These are phyloP conservation scores for Brachylomia viminalis DNA, from an alignment of 2,888 invertebrate genomes.

Conservation along the genomic window DNA sequence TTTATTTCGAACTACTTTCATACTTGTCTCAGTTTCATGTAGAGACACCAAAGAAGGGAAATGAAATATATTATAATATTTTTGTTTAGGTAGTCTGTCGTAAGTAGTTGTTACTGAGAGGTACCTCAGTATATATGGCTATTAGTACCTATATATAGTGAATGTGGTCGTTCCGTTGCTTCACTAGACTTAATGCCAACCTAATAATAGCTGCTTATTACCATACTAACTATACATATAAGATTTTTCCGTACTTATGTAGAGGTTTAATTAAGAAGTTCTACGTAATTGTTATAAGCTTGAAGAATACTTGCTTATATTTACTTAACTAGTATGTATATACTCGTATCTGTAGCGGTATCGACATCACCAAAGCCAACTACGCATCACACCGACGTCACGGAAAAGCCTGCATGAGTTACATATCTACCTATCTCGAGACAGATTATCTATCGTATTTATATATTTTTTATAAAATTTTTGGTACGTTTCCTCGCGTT, in stretches of 20 bases:
- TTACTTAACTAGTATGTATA: background rate
- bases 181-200: conserved; percentile 18
- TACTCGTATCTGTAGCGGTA: no score
- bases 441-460: background rate
- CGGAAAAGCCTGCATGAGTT: no score
- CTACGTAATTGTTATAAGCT: background rate
- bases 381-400: no score
- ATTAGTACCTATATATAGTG: background rate
- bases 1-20: background rate
- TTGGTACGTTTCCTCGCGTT: background rate
- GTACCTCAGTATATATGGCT: background rate
- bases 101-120: background rate
- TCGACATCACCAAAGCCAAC: no score
- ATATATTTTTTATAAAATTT: background rate
- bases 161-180: conserved; percentile 12
- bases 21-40: background rate
- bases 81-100: background rate
- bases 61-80: background rate
- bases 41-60: background rate
- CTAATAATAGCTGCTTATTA: background rate
- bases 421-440: background rate
- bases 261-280: conserved; percentile 6
- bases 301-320: background rate
- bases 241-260: conserved; percentile 13
- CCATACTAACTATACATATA: background rate